Conservation (phyloP, 2,113 vertebrate genomes). For the Passer montanus region DNA sequence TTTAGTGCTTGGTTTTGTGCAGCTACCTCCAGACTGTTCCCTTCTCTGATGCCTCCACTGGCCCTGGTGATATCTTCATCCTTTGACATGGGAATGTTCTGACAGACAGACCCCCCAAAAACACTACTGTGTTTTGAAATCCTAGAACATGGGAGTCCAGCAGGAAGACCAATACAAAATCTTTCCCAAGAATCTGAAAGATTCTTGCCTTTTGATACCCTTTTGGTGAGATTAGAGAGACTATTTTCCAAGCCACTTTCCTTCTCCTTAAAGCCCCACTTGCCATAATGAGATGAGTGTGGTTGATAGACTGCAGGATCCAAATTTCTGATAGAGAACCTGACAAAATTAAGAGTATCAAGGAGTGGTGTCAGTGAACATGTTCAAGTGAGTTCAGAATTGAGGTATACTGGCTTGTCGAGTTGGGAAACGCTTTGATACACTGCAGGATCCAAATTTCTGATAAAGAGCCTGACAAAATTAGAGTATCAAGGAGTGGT, state of each 20-base stretch:
- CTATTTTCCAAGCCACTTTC: not conserved
- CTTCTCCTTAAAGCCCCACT: not conserved
- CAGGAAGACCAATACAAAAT: not conserved
- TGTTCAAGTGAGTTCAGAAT: not conserved
- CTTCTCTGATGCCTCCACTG: not conserved
- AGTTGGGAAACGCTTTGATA: not conserved
- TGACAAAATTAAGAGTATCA: not conserved
- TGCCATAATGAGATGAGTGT: fast-evolving
- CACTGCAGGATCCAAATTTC: not conserved
- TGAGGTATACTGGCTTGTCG: not conserved
- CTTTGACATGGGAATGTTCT: not conserved
- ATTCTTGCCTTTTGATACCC: not conserved
- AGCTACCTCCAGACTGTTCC: not conserved
- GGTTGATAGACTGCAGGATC: not conserved
- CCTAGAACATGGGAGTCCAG: not conserved
- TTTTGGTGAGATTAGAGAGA: not conserved
- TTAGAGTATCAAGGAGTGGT: not conserved
- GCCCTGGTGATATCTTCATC: not conserved
- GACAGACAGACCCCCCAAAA: not conserved
- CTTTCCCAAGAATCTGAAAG: not conserved
- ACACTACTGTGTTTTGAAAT: not conserved
- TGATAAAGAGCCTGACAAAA: not conserved
- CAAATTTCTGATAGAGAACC: not conserved
- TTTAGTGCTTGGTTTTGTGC: not conserved
- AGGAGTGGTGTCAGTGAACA: not conserved